Evolutionary conservation across 2,797 vertebrate genomes (phyloP).

Genomic region (Hydrophis major): DNA sequence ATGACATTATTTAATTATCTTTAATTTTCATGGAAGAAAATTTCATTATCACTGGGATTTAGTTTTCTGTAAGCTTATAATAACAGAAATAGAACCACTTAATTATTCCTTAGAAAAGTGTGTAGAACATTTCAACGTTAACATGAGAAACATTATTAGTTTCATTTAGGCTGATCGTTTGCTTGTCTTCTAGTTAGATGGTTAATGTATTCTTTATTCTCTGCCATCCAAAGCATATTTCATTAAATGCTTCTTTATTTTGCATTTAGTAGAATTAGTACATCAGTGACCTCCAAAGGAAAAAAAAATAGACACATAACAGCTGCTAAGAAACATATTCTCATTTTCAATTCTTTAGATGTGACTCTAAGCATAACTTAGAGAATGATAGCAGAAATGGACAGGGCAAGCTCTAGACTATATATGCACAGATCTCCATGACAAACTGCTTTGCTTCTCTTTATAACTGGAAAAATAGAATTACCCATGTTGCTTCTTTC

Average conservation of each 20-base stretch:
- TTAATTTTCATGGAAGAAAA: not conserved
- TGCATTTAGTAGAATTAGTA: slow-evolving; percentile 56
- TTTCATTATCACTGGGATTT: not conserved
- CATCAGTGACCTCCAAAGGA: slow-evolving; percentile 26
- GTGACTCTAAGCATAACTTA: not conserved
- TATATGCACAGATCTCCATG: not conserved
- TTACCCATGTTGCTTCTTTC: not conserved
- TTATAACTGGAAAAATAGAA: not conserved
- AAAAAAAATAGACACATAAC: slow-evolving; percentile 24
- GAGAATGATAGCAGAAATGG: not conserved
- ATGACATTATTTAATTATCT: not conserved
- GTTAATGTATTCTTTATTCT: slow-evolving; percentile 63
- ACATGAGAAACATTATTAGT: not conserved
- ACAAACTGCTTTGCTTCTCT: not conserved
- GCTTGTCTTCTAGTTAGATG: slow-evolving; percentile 50
- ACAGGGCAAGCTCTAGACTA: fast-evolving
- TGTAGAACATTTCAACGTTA: not conserved
- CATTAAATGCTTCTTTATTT: slow-evolving; percentile 71
- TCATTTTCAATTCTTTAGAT: not conserved
- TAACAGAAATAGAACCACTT: not conserved
- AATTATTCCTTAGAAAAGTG: not conserved
- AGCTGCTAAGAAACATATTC: slow-evolving; percentile 36
- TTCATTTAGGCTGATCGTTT: slow-evolving; percentile 44
- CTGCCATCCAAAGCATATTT: slow-evolving; percentile 56
- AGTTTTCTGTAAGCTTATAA: not conserved